Evolutionary conservation across 1,140 invertebrate species (phyloP), one percentile per base, ranked within the genome.

Genomic region (Microplitis mediator): DNA sequence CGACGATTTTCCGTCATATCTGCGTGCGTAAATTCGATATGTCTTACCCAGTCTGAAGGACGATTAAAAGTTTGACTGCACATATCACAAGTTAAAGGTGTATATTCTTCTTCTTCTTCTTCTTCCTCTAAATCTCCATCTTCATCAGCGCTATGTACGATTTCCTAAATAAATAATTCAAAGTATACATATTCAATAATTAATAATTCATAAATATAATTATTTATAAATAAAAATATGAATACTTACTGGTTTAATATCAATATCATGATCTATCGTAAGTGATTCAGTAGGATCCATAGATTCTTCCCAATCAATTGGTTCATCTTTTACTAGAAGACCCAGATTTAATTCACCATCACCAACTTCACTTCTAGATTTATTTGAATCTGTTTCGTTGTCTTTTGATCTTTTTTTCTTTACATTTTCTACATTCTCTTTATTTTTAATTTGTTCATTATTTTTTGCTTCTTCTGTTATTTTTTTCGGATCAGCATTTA

Each of bases 11-110:
- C 88, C 32, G 91, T 90, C 87, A 89, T 88, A 74, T 90, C 89
- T 36, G 91, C 87, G 80, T 94, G 93, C 4, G 90, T 91, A 63
- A 85, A 87, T 83, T 94, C 92, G 82, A 94, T 91, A 81, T 95
- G 93, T 69, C 92, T 89, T 50, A 95, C 93, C 91, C 93, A 93
- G 73, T 93, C 92, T 11, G 91, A 93, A 67, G 93, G 93, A 78
- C 93, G 89, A 65, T 92, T 92, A 81, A 95, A 95, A 13, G 93
- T 93, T 89, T 94, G 92, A 81, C 93, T 92, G 81, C 94, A 95
- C 80, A 94, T 89, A 83, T 95, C 93, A 81, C 94, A 95, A 3
- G 92, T 92, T 66, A 95, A 84, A 50, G 93, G 92, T 23, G 92
- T 92, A 79, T 93, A 93, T 52, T 89, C 84, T 66, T 88, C 87